These are phyloP conservation scores for Poeciliopsis turneri DNA, from an alignment of 2,797 vertebrate genomes.

Conservation along the genomic window DNA sequence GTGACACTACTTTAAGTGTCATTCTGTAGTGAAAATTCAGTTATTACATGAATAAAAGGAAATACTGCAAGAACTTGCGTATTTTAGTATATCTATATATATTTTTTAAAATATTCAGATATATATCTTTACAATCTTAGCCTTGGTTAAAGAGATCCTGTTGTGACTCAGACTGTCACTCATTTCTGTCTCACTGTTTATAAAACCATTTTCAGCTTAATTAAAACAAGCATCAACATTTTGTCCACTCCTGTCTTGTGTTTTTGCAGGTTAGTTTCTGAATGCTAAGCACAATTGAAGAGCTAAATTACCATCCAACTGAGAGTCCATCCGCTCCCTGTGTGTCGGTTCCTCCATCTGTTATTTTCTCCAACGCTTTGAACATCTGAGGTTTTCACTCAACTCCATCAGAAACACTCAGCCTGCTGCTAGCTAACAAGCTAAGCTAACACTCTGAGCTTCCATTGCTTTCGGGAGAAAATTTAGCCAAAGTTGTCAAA, in stretches of 20 bases:
- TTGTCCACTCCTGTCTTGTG: neutral
- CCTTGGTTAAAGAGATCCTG: neutral
- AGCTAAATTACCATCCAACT: neutral
- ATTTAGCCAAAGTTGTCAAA: neutral
- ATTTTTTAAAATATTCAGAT: too few relatives aligned
- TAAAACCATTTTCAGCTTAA: neutral
- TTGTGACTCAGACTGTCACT: too few relatives aligned
- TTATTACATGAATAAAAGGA: too few relatives aligned
- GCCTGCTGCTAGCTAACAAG: neutral
- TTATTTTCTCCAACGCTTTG: neutral
- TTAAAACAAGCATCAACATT: neutral
- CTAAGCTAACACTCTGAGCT: neutral
- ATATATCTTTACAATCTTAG: too few relatives aligned
- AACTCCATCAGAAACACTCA: neutral
- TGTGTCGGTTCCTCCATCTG: neutral
- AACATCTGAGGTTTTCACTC: neutral
- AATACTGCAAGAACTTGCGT: too few relatives aligned
- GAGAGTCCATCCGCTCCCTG: constrained; percentile 2
- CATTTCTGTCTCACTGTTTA: neutral
- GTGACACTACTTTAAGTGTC: too few relatives aligned
- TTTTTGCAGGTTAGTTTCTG: neutral
- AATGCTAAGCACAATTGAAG: neutral
- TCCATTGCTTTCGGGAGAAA: neutral
- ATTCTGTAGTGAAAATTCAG: too few relatives aligned
- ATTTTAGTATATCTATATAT: too few relatives aligned